Base-by-base conservation (phyloP, 1,140 invertebrate genomes). In the Ostrea edulis region DNA sequence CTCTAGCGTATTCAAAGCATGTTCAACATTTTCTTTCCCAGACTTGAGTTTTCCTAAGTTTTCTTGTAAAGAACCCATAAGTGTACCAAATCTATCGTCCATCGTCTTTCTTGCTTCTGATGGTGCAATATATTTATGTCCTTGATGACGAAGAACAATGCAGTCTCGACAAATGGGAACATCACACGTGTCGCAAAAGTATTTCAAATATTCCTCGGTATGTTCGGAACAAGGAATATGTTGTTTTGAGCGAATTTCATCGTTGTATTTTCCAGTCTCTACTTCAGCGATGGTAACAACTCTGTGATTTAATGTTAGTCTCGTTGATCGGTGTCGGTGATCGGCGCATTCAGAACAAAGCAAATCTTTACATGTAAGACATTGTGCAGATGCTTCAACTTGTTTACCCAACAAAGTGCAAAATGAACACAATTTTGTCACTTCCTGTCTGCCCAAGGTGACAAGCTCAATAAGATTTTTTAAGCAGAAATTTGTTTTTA, bases 161-260 rank as follows among this genome's bases (percentile, higher is more conserved):
- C 82, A 83, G 51, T 83, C 82, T 83, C 82, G 44, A 54, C 82
- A 83, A 53, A 83, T 35, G 17, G 82, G 82, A 2, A 54, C 82
- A 22, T 83, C 82, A 83, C 82, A 83, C 17, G 82, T 83, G 2
- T 83, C 82, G 51, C 82, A 83, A 54, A 83, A 83, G 22, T n/a
- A 83, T 25, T 44, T 20, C 20, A 83, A 20, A 53, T 83, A 17
- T 20, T 83, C 82, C 8, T 20, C 53, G 9, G 22, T 22, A 29
- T 83, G 82, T 25, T 83, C 51, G 12, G 44, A 54, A 51, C 82
- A 83, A 29, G 82, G 82, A 8, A 83, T 83, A 25, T 83, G 82
- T 20, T 83, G 82, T 22, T 54, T 83, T 53, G 44, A 53, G 14
- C 82, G 44, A 83, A 83, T 52, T 12, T 53, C 53, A 0, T 52